These are phyloP conservation scores for Onychostoma macrolepis DNA, from an alignment of 2,113 vertebrate genomes.

Conservation along the genomic window DNA sequence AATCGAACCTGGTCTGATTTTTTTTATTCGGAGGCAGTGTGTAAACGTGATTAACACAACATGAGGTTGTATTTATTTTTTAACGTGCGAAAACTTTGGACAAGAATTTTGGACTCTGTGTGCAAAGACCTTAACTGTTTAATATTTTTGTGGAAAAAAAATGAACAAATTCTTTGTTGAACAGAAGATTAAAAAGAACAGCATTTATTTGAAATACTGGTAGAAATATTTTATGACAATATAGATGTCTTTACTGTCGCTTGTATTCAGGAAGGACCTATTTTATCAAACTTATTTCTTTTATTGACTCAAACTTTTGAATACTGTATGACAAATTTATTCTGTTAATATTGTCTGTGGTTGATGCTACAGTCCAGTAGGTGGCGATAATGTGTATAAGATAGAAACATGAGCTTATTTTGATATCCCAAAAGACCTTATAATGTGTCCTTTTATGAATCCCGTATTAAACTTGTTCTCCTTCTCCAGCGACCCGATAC, in stretches of 20 bases:
- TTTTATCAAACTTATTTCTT: neutral
- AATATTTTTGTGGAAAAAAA: no score
- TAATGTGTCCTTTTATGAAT: neutral
- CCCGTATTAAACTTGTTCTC: neutral
- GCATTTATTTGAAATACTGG: neutral
- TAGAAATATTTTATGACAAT: neutral
- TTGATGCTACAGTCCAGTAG: neutral
- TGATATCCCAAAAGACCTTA: neutral
- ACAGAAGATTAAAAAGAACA: neutral
- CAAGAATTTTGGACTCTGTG: no score
- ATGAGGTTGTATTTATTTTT: no score
- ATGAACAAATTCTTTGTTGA: no score
- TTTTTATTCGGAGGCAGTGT: neutral
- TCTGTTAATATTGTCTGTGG: neutral
- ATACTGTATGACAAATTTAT: neutral
- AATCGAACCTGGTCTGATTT: neutral
- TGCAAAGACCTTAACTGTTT: no score
- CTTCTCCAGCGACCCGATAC: constrained; percentile 85
- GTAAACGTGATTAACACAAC: no score
- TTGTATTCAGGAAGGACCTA: neutral
- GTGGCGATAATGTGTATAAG: neutral
- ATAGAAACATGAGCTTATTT: neutral
- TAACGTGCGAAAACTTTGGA: no score
- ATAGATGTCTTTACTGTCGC: neutral
- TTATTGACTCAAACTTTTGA: neutral